Conservation (phyloP, 2,888 invertebrate species). For the Chrysotoxum bicinctum region DNA sequence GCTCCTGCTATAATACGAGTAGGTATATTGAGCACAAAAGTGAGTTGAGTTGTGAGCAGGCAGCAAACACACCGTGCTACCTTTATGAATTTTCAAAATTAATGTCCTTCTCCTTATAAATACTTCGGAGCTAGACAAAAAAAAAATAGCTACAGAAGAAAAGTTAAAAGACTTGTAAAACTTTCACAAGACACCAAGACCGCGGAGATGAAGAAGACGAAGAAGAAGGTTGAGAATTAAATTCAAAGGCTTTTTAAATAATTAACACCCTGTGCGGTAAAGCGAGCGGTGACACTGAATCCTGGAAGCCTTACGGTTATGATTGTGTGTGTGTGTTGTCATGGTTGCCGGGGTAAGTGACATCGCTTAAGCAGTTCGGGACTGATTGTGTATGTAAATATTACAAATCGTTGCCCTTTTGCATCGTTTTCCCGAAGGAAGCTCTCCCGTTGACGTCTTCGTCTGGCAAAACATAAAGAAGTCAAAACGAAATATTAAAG, state of each 20-base stretch:
- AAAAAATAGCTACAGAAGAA: background rate
- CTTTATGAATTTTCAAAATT: constrained; percentile 67
- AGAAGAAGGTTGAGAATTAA: constrained; percentile 38
- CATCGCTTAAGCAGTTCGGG: constrained; percentile 24
- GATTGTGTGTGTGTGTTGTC: background rate
- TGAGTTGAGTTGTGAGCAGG: constrained; percentile 25
- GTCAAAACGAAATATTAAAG: background rate
- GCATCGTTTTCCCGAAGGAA: constrained; percentile 12
- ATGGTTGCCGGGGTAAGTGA: constrained; percentile 19
- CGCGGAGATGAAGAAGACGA: background rate
- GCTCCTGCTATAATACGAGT: background rate
- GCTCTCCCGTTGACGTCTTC: background rate
- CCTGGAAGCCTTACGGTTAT: background rate
- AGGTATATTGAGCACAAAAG: constrained; percentile 26
- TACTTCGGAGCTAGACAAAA: constrained; percentile 23
- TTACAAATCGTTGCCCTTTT: constrained; percentile 57
- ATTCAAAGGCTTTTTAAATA: constrained; percentile 65
- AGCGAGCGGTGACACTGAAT: constrained; percentile 43
- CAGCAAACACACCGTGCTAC: constrained; percentile 15
- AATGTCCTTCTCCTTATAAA: constrained; percentile 45
- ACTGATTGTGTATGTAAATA: constrained; percentile 45
- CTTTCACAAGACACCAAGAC: constrained; percentile 29
- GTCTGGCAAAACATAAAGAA: background rate
- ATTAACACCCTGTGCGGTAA: constrained; percentile 58
- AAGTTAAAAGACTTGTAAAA: constrained; percentile 46